phyloP scores from a whole-genome alignment of 2,888 invertebrate species.

The Belgica antarctica region DNA sequence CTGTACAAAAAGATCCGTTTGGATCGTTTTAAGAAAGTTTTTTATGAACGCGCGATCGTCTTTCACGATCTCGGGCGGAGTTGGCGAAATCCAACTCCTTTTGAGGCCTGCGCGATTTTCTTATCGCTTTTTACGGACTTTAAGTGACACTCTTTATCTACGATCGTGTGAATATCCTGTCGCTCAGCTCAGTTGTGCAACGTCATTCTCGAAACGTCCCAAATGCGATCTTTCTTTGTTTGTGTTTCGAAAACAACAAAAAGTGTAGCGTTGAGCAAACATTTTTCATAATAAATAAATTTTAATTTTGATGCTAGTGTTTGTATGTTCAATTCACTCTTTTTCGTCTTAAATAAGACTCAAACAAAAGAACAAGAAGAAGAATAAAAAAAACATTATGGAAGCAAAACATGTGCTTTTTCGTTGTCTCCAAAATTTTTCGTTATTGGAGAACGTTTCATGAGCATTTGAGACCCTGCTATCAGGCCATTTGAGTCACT shows the following conservation, averaged over 20 bases:
- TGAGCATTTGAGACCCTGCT: too few relatives aligned
- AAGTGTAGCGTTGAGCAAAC: slow-evolving; percentile 31
- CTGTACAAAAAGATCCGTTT: background rate
- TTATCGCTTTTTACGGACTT: background rate
- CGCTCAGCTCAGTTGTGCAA: too few relatives aligned
- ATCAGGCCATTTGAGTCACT: too few relatives aligned
- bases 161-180: background rate
- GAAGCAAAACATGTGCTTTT: slow-evolving; percentile 43
- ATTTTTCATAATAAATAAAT: slow-evolving; percentile 25
- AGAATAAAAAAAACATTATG: slow-evolving; percentile 26
- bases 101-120: background rate
- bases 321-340: background rate
- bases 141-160: background rate
- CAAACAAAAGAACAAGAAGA: too few relatives aligned
- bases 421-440: slow-evolving; percentile 3
- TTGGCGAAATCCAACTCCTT: background rate
- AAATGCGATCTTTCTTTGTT: background rate
- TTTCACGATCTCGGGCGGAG: background rate
- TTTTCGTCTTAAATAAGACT: background rate
- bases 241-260: background rate
- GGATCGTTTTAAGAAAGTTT: slow-evolving; percentile 5
- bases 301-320: slow-evolving; percentile 18
- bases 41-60: background rate
- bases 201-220: background rate
- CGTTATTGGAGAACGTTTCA: background rate